Conservation (phyloP, 92 coral and sea anemone species). For the Nematostella vectensis region DNA sequence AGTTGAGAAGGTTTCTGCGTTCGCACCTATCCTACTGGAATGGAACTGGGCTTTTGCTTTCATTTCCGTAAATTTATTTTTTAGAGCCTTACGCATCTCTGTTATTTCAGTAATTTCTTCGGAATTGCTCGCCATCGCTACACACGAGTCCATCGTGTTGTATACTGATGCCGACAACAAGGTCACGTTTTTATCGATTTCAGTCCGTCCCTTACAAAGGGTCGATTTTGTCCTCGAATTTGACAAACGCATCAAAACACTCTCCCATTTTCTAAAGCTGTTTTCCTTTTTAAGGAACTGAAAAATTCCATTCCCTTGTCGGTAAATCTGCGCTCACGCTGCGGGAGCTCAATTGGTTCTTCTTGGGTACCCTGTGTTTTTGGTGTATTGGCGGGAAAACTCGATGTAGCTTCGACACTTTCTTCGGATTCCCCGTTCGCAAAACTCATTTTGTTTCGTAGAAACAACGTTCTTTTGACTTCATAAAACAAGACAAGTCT, state of each 20-base stretch:
- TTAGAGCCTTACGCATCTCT: slow-evolving; percentile 14
- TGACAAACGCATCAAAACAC: slow-evolving; percentile 6
- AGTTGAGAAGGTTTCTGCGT: background rate
- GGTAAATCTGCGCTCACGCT: slow-evolving; percentile 15
- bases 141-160: slow-evolving; percentile 1
- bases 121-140: slow-evolving; percentile 6
- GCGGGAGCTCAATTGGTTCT: slow-evolving; percentile 4
- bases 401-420: slow-evolving; percentile 4
- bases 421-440: slow-evolving; percentile 3
- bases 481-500: too few species aligned
- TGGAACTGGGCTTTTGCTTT: slow-evolving; percentile 3
- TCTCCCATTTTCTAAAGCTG: slow-evolving; percentile 14
- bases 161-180: background rate
- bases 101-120: slow-evolving; percentile 7
- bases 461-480: too few species aligned
- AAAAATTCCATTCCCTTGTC: slow-evolving; percentile 11
- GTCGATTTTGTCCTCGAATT: slow-evolving; percentile 6
- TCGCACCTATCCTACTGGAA: background rate
- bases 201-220: background rate
- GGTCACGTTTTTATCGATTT: background rate
- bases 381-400: slow-evolving; percentile 5
- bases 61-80: slow-evolving; percentile 5
- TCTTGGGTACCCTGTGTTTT: slow-evolving; percentile 11
- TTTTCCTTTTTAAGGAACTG: slow-evolving; percentile 8
- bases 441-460: slow-evolving; percentile 2